Evolutionary conservation across 1,140 invertebrate species (phyloP), one percentile per base, ranked within the genome.

Genomic region (Penaeus vannamei): DNA sequence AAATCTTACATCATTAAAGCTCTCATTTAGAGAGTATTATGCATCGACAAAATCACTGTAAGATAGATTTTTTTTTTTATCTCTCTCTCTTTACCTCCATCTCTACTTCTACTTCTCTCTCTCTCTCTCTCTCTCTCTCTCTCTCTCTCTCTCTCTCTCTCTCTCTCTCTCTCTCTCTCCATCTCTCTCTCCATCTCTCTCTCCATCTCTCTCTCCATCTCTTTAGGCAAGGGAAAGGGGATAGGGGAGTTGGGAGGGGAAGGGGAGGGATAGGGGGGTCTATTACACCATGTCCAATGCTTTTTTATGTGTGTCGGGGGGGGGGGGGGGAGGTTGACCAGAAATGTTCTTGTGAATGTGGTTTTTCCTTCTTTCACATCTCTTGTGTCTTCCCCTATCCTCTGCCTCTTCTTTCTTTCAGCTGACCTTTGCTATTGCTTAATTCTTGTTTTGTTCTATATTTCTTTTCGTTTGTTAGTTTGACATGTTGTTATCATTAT

Each of bases 71-170:
- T n/a, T n/a, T n/a, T n/a, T n/a, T n/a, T n/a, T n/a, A n/a, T n/a
- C n/a, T 32, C n/a, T 80, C 26, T 42, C n/a, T 26, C 77, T 80
- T 17, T 32, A 2, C 1, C 77, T 42, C 29, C n/a, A 7, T 80
- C 29, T 80, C 77, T 80, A 7, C 36, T 29, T 80, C 77, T 80
- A n/a, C 26, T n/a, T 83, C 59, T 83, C 59, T 83, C 81, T 60
- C 81, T 83, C 23, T 60, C 42, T 83, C 36, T 26, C 23, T 60
- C 36, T 83, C n/a, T 83, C n/a, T 20, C 72, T 76, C 42, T 53
- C 77, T 80, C 59, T 61, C 81, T 83, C 59, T 83, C 59, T 83
- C 81, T 60, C 81, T 83, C 23, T 60, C 42, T 83, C 36, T 26
- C 23, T 60, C 36, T 83, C n/a, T 83, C n/a, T 20, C 72, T 76